phyloP scores from a whole-genome alignment of 35 echinoderm and acorn worm species.

The Hemicentrotus pulcherrimus region DNA sequence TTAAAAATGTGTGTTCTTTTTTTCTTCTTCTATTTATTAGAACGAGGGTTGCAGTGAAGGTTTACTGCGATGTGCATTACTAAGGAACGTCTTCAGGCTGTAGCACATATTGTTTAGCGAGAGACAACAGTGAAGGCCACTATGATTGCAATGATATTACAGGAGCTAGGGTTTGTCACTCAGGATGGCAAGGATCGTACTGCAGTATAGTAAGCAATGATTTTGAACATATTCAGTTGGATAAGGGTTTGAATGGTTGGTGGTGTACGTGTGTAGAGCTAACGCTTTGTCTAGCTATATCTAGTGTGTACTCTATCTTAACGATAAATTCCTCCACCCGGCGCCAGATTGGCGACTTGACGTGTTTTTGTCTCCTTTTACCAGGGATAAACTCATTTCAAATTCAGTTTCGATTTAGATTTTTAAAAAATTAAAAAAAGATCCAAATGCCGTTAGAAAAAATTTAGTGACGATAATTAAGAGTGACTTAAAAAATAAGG shows the following conservation, averaged over 20 bases:
- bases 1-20: neutral
- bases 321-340: too few relatives aligned
- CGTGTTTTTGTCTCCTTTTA: too few relatives aligned
- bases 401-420: too few relatives aligned
- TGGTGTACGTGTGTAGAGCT: too few relatives aligned
- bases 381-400: too few relatives aligned
- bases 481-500: too few relatives aligned
- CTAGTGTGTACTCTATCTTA: too few relatives aligned
- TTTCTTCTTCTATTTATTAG: neutral
- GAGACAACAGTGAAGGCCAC: slow-evolving; percentile 53
- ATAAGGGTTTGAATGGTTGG: neutral
- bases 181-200: slow-evolving; percentile 56
- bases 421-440: too few relatives aligned
- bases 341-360: too few relatives aligned
- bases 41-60: slow-evolving; percentile 14
- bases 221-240: neutral
- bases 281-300: too few relatives aligned
- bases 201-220: neutral
- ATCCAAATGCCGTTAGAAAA: too few relatives aligned
- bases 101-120: slow-evolving; percentile 30
- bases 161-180: slow-evolving; percentile 63
- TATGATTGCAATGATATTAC: slow-evolving; percentile 73
- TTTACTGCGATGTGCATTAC: slow-evolving; percentile 43
- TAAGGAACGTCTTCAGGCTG: slow-evolving; percentile 49
- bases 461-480: too few relatives aligned